phyloP scores from a whole-genome alignment of 2,113 vertebrate genomes.

The Acinonyx jubatus region DNA sequence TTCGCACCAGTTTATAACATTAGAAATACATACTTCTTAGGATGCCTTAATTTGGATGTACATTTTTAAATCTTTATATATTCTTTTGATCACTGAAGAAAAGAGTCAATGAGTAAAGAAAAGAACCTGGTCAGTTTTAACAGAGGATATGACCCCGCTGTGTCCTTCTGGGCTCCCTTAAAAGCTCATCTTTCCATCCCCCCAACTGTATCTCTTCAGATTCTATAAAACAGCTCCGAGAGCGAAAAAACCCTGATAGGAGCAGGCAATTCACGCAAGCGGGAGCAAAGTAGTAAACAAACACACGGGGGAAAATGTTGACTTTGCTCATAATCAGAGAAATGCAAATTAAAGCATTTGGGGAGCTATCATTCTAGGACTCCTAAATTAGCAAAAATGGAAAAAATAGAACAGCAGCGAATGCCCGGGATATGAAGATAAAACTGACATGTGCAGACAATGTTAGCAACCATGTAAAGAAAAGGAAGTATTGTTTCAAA shows the following conservation, averaged over 20 bases:
- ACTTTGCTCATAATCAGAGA: slow-evolving; percentile 27
- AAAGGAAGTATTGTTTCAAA: background rate
- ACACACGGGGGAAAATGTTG: background rate
- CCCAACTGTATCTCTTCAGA: background rate
- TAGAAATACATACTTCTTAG: background rate
- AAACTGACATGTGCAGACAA: background rate
- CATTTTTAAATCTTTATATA: background rate
- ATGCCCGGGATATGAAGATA: background rate
- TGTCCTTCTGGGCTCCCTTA: background rate
- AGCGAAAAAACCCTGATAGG: background rate
- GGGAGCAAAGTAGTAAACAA: background rate
- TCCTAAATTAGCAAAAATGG: background rate
- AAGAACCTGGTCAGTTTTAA: background rate
- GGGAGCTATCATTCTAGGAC: background rate
- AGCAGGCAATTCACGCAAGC: background rate
- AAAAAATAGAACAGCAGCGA: background rate
- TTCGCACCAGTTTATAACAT: background rate
- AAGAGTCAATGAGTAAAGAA: background rate
- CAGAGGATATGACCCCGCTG: background rate
- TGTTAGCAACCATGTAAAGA: background rate
- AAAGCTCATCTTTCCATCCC: background rate
- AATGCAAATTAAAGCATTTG: background rate
- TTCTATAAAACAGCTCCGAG: background rate
- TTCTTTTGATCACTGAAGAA: background rate
- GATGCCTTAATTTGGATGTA: background rate